Conservation (phyloP, 2,113 vertebrate genomes). For the Collichthys lucidus region DNA sequence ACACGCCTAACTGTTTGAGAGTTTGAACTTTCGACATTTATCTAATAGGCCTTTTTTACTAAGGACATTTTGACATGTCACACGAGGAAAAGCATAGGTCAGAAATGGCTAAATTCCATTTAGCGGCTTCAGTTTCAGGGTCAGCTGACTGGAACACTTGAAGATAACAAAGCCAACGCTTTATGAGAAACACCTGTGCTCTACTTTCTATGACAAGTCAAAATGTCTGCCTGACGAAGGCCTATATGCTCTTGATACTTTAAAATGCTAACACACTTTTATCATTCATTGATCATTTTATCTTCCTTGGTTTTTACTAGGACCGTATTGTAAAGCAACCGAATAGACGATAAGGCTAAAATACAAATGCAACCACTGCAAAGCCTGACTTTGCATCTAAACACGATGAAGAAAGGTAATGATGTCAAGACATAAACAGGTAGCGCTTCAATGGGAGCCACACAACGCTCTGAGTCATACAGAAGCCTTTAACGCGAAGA, state of each 20-base stretch:
- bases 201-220: background rate
- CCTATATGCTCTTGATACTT: background rate
- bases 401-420: slow-evolving; percentile 20
- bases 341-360: background rate
- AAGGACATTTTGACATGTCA: background rate
- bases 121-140: background rate
- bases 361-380: background rate
- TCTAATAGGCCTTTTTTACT: background rate
- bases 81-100: background rate
- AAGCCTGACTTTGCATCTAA: slow-evolving; percentile 30
- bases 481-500: slow-evolving; percentile 36
- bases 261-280: background rate
- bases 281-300: background rate
- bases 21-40: background rate
- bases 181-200: background rate
- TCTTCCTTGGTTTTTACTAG: background rate
- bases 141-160: background rate
- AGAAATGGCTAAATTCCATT: background rate
- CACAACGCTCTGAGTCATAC: background rate
- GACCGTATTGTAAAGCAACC: background rate
- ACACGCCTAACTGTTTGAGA: background rate
- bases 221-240: background rate
- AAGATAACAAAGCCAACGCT: too few relatives aligned
- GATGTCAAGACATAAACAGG: slow-evolving; percentile 23
- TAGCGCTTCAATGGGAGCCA: slow-evolving; percentile 3